Base-by-base conservation (phyloP, 2,888 invertebrate species). In the Macaria liturata region DNA sequence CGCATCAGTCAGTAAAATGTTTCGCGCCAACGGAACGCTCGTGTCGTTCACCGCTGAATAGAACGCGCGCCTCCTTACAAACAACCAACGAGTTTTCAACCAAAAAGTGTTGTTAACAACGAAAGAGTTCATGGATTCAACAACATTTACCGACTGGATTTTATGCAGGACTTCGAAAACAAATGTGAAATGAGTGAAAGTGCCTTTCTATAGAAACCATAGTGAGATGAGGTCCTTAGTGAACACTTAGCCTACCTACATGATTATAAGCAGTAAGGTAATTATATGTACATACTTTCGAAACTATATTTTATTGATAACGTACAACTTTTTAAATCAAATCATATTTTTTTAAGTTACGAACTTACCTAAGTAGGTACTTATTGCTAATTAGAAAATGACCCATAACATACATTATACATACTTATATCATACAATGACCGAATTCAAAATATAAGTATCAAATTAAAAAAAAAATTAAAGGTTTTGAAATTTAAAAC, bases 181-280 rank as follows among this genome's bases (percentile, higher is more conserved):
- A 52, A 62, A 75, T 76, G 84, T 84, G 81, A 78, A 75, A 75
- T 71, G 72, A 70, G 83, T 84, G 84, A 88, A 86, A 88, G 88
- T 87, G 78, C 71, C 79, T 83, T 84, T 83, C 81, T 80, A 80
- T 76, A 76, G 73, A 70, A 76, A 71, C 75, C 74, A 72, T 71
- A 74, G 71, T 84, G 88, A 87, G 83, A 90, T 90, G 90, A 83
- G 81, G 86, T 81, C 80, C 81, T 80, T 80, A 75, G 72, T 81
- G 80, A 81, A 86, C 76, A 83, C 82, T 78, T 84, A 81, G 80
- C 61, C 74, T 71, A 75, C 73, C 81, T 88, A 81, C 83, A 89
- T 89, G 89, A 83, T 78, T 78, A 76, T 78, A 78, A 84, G 85
- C 75, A 77, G 73, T 76, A 81, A 86, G 89, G 90, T 90, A 79